Evolutionary conservation across 1,140 invertebrate genomes (phyloP).

Genomic region (Stegodyphus dumicola): DNA sequence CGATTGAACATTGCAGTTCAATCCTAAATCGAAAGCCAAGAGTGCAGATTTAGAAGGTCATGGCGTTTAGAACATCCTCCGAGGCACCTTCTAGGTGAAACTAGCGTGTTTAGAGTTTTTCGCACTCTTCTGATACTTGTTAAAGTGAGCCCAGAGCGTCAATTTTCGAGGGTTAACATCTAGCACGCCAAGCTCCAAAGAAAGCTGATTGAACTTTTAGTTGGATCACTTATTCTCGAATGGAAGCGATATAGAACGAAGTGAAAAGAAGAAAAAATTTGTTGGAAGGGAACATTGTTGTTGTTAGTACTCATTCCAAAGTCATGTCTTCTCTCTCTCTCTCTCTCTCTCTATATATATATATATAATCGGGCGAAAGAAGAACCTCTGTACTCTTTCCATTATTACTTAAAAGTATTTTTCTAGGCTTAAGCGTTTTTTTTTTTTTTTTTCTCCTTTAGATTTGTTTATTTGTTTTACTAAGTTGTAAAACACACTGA

Average conservation of each 20-base stretch:
- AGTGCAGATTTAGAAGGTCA: slow-evolving; percentile 47
- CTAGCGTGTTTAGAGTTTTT: slow-evolving; percentile 13
- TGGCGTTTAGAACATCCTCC: slow-evolving; percentile 43
- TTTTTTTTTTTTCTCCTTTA: too few relatives aligned
- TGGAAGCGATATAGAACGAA: neutral
- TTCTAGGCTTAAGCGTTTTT: too few relatives aligned
- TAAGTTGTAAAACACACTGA: too few relatives aligned
- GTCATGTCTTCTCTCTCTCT: neutral
- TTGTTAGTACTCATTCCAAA: slow-evolving; percentile 2
- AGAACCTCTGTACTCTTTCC: too few relatives aligned
- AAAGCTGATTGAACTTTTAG: slow-evolving; percentile 56
- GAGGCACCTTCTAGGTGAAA: slow-evolving; percentile 3
- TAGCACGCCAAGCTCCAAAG: slow-evolving; percentile 8
- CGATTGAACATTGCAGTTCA: slow-evolving; percentile 22
- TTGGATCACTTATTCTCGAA: neutral
- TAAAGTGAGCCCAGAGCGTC: slow-evolving; percentile 51
- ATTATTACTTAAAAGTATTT: too few relatives aligned
- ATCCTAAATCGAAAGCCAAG: slow-evolving; percentile 40
- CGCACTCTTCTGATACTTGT: slow-evolving; percentile 27
- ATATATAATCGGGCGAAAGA: too few relatives aligned
- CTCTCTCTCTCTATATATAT: too few relatives aligned
- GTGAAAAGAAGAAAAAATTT: neutral
- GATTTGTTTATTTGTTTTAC: too few relatives aligned
- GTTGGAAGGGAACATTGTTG: slow-evolving; percentile 32
- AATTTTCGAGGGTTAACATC: slow-evolving; percentile 55